Percentiles rank a stretch among this genome's conserved stretches.
These are phyloP conservation scores for Brachyalestes nurse DNA, from an alignment of 2,797 vertebrate genomes.

Conservation along the genomic window DNA sequence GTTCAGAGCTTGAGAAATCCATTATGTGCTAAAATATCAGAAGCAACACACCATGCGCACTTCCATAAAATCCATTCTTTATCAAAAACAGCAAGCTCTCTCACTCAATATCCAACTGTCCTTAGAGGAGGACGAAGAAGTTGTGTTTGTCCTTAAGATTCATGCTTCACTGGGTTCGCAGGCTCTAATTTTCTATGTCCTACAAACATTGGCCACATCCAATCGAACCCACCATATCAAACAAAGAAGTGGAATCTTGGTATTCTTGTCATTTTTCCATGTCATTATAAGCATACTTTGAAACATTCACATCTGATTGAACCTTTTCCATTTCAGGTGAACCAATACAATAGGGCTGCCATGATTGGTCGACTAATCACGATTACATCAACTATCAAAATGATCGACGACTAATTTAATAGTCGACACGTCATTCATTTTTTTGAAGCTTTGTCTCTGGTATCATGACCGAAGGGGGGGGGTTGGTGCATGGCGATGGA, in stretches of 20 bases:
- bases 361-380: too few species aligned
- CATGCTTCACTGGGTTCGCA: not conserved
- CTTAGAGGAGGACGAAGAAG: not conserved
- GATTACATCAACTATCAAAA: too few species aligned
- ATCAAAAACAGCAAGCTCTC: constrained; percentile 28
- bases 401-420: too few species aligned
- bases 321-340: constrained; percentile 10
- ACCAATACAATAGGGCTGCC: too few species aligned
- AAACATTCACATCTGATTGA: not conserved
- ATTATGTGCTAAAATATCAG: constrained; percentile 20
- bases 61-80: constrained; percentile 30
- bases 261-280: not conserved
- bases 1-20: constrained; percentile 16
- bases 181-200: constrained; percentile 2
- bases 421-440: too few species aligned
- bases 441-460: too few species aligned
- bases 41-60: constrained; percentile 4
- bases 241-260: not conserved
- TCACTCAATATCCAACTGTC: constrained; percentile 13
- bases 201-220: not conserved
- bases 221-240: constrained; percentile 1
- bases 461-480: too few species aligned
- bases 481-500: too few species aligned
- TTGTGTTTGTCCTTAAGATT: constrained; percentile 21
- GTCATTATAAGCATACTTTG: not conserved